phyloP scores from a whole-genome alignment of 1,140 invertebrate species.

The Cydia amplana region DNA sequence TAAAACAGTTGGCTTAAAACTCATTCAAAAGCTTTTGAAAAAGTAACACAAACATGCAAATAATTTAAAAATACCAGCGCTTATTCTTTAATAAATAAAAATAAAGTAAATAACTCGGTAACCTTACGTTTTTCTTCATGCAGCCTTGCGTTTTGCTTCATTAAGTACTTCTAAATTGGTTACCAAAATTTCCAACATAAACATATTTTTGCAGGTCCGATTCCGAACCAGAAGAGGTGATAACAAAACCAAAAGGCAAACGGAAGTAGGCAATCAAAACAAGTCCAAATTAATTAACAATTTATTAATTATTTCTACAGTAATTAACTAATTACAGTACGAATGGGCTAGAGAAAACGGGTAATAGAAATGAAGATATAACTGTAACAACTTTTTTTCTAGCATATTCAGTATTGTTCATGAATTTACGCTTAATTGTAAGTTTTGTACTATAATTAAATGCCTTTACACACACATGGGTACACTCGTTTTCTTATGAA shows the following conservation, averaged over 20 bases:
- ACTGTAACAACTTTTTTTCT: background rate
- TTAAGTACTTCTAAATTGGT: background rate
- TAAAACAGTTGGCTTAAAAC: background rate
- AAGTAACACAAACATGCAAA: too few species aligned
- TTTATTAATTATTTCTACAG: constrained; percentile 1
- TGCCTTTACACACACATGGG: background rate
- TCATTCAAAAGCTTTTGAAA: too few species aligned
- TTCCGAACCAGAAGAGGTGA: constrained; percentile 1
- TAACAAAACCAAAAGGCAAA: constrained; percentile 31
- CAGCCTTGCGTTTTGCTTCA: too few species aligned
- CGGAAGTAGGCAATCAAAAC: constrained; percentile 3
- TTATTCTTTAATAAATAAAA: too few species aligned
- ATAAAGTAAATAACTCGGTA: too few species aligned
- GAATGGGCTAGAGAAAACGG: constrained; percentile 20
- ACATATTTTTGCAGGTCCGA: constrained; percentile 22
- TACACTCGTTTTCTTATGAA: background rate
- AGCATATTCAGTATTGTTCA: constrained; percentile 9
- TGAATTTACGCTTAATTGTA: constrained; percentile 3
- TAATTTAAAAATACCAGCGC: too few species aligned
- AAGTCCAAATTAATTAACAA: background rate
- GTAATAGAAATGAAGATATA: background rate
- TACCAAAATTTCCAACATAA: background rate
- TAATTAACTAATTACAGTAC: background rate
- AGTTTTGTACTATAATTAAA: constrained; percentile 28
- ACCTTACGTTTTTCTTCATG: too few species aligned